A percentile compares a stretch with the other conserved stretches of the same genome.
These are phyloP conservation scores for Ceuthmochares aereus DNA, from an alignment of 2,113 vertebrate species.

Conservation along the genomic window DNA sequence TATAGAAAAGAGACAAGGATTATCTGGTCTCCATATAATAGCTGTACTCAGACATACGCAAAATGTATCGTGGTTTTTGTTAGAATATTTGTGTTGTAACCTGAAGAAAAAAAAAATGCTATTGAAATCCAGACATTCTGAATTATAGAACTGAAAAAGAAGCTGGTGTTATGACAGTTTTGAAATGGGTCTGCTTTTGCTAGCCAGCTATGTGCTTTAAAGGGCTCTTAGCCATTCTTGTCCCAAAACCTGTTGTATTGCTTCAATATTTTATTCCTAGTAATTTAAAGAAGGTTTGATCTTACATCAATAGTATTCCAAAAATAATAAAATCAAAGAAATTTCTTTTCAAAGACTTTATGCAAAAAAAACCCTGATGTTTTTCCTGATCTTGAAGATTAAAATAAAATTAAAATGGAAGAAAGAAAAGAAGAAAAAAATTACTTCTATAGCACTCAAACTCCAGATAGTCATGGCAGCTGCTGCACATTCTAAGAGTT, in stretches of 20 bases:
- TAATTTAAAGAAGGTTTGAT: slow-evolving; percentile 69
- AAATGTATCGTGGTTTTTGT: slow-evolving; percentile 7
- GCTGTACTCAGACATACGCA: background rate
- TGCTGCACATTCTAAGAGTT: slow-evolving; percentile 31
- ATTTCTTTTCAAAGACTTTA: slow-evolving; percentile 53
- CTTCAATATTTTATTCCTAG: slow-evolving; percentile 70
- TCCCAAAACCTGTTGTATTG: slow-evolving; percentile 66
- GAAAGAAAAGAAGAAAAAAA: background rate
- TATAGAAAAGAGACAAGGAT: background rate
- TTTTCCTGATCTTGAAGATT: slow-evolving; percentile 11
- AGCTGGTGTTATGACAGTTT: slow-evolving; percentile 67
- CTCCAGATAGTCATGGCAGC: background rate
- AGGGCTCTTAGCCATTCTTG: slow-evolving; percentile 50
- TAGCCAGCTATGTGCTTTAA: slow-evolving; percentile 61
- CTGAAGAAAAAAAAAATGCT: slow-evolving; percentile 28
- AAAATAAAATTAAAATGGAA: background rate
- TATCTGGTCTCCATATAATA: background rate
- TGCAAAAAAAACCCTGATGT: slow-evolving; percentile 55
- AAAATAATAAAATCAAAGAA: slow-evolving; percentile 72
- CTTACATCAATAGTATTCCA: slow-evolving; percentile 51
- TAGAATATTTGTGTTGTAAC: slow-evolving; percentile 36
- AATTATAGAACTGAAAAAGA: slow-evolving; percentile 65
- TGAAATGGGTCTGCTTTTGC: slow-evolving; percentile 54
- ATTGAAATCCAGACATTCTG: slow-evolving; percentile 66
- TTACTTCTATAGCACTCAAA: slow-evolving; percentile 13